A percentile compares a stretch with the other conserved stretches of the same genome.
phyloP scores from a whole-genome alignment of 2,113 vertebrate genomes.

The Ancistrus triradiatus region DNA sequence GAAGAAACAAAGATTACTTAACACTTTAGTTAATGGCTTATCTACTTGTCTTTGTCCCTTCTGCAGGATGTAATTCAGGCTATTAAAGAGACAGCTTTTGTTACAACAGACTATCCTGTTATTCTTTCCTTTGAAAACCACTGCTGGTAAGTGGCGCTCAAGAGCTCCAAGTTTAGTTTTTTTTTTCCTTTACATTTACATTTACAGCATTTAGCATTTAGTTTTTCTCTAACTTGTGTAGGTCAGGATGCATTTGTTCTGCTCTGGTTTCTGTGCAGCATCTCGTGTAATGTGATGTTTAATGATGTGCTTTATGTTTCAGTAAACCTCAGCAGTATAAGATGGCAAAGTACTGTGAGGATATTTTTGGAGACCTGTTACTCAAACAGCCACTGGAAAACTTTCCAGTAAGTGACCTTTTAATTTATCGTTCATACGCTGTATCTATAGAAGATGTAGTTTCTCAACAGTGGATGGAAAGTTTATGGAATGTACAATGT shows the following conservation, averaged over 20 bases:
- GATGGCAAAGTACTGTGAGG: conserved; percentile 98
- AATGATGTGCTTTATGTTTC: conserved; percentile 1
- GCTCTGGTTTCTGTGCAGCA: background rate
- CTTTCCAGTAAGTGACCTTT: conserved; percentile 75
- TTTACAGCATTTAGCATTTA: background rate
- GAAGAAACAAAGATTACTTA: conserved; percentile 5
- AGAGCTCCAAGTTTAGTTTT: background rate
- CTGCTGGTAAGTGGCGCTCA: conserved; percentile 79
- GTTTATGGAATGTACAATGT: no score
- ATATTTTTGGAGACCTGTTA: conserved; percentile 91
- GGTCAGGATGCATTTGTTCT: background rate
- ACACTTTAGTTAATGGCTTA: conserved; percentile 15
- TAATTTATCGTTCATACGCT: background rate
- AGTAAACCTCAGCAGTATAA: conserved; percentile 99
- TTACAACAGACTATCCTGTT: conserved; percentile 91
- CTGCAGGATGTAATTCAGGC: conserved; percentile 94
- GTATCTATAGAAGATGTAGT: background rate
- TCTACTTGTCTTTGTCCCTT: background rate
- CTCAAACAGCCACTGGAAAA: conserved; percentile 88
- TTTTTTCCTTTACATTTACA: background rate
- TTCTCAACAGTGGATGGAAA: no score
- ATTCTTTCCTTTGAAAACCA: conserved; percentile 99
- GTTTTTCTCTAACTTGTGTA: no score
- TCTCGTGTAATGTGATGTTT: conserved; percentile 48
- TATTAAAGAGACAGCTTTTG: conserved; percentile 95